Evolutionary conservation across 1,140 invertebrate genomes (phyloP), one percentile per base, ranked within the genome.

Genomic region (Lepidurus packardi): DNA sequence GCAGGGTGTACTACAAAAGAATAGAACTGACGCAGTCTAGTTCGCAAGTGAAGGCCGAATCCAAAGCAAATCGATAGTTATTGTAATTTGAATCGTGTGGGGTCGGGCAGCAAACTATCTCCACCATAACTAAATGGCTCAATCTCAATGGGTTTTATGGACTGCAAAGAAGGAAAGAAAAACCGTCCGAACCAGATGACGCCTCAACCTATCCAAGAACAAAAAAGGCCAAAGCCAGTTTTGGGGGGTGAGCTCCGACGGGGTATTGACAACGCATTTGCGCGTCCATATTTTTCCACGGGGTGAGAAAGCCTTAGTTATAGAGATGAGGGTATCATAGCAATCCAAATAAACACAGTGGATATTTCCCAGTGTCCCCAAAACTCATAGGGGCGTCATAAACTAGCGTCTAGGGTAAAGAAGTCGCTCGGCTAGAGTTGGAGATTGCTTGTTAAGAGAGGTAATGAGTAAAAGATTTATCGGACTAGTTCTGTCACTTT

Each of bases 141-240:
- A 1, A 65, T 65, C 53, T 65, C 53, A 65, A 65, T 65, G 53
- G 53, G 21, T 65, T 65, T 65, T 65, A 65, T 65, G 53, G 53
- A 65, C 53, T 65, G 53, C 53, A 65, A 65, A 65, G 53, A 65
- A 65, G 53, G 21, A 21, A 65, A 65, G 53, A 65, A 65, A 65
- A 65, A 65, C 53, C 53, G 53, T 65, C 13, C 53, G 13, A 65
- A 65, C 53, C 53, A 65, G 53, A 65, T 65, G 53, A 65, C 53
- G 53, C 53, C 16, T 65, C 53, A 65, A n/a, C 53, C 53, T 16
- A 65, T 65, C 53, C 16, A 13, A 13, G 16, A 65, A n/a, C 53
- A 13, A 9, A 65, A 65, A 65, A 65, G 53, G n/a, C 16, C 53
- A 65, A n/a, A 13, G 16, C 53, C 13, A 13, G 6, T 9, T 65